A percentile compares a stretch with the other conserved stretches of the same genome.
Conservation (phyloP, 2,888 invertebrate species). For the Dicyrtoma fusca region DNA sequence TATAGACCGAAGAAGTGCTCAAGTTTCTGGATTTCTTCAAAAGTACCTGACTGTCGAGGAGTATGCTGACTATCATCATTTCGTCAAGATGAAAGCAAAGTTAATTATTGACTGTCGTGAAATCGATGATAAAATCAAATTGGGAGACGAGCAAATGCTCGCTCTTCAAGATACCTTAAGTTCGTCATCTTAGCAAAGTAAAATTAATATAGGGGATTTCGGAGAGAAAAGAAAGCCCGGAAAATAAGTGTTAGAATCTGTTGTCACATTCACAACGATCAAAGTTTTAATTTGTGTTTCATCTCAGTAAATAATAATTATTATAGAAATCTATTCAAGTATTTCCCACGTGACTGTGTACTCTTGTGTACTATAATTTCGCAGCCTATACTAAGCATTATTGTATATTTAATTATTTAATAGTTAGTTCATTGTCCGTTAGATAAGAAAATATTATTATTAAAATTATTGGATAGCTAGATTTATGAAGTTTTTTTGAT, state of each 20-base stretch:
- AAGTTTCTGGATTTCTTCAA: slow-evolving; percentile 71
- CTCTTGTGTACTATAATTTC: slow-evolving; percentile 22
- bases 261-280: slow-evolving; percentile 30
- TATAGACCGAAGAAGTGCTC: slow-evolving; percentile 75
- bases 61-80: slow-evolving; percentile 79
- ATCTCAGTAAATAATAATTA: slow-evolving; percentile 14
- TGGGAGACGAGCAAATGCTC: slow-evolving; percentile 77
- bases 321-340: slow-evolving; percentile 3
- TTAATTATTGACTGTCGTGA: slow-evolving; percentile 80
- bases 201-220: not conserved
- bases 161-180: slow-evolving; percentile 69
- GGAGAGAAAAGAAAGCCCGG: too few species aligned
- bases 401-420: too few species aligned
- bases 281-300: slow-evolving; percentile 21
- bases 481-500: too few species aligned
- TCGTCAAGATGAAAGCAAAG: slow-evolving; percentile 84
- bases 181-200: slow-evolving; percentile 13
- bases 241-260: too few species aligned
- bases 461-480: too few species aligned
- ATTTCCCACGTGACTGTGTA: slow-evolving; percentile 24
- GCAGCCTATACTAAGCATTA: slow-evolving; percentile 1
- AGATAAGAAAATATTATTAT: too few species aligned
- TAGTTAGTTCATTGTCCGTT: too few species aligned
- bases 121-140: slow-evolving; percentile 79
- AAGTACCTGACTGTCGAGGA: slow-evolving; percentile 74